Evolutionary conservation across 2,113 vertebrate genomes (phyloP).

Genomic region (Triplophysa dalaica): DNA sequence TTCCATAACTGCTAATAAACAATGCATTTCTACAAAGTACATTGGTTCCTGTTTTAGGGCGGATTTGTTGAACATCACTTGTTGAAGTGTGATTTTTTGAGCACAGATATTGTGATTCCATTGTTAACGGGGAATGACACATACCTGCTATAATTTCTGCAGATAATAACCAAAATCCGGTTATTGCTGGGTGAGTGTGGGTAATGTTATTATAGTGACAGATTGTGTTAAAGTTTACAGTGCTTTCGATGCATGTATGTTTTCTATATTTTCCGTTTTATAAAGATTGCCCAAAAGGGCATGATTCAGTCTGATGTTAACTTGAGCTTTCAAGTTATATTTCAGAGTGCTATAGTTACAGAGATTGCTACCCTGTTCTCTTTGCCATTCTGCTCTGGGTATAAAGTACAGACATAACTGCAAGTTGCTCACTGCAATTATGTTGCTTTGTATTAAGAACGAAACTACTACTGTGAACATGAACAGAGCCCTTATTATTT

Average conservation of each 20-base stretch:
- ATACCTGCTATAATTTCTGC: conserved; percentile 51
- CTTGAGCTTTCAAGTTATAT: neutral
- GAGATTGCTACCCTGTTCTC: neutral
- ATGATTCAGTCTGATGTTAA: neutral
- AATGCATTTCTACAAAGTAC: too few relatives aligned
- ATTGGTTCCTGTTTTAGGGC: conserved; percentile 39
- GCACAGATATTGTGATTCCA: conserved; percentile 49
- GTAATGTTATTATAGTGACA: conserved; percentile 55
- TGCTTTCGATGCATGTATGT: conserved; percentile 44
- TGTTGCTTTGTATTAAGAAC: neutral
- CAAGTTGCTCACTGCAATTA: neutral
- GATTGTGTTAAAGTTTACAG: conserved; percentile 9
- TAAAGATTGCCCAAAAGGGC: neutral
- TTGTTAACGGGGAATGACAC: conserved; percentile 43
- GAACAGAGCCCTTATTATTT: conserved; percentile 18
- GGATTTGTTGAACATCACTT: conserved; percentile 46
- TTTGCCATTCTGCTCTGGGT: neutral
- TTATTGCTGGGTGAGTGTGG: conserved; percentile 46
- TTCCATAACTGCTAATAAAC: neutral
- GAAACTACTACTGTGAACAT: neutral
- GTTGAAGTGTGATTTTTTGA: conserved; percentile 53
- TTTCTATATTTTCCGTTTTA: conserved; percentile 17
- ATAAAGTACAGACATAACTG: neutral
- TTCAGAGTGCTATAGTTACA: neutral
- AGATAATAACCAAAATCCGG: conserved; percentile 52